Conservation (phyloP, 2,797 vertebrate genomes). For the Poecile montanus region DNA sequence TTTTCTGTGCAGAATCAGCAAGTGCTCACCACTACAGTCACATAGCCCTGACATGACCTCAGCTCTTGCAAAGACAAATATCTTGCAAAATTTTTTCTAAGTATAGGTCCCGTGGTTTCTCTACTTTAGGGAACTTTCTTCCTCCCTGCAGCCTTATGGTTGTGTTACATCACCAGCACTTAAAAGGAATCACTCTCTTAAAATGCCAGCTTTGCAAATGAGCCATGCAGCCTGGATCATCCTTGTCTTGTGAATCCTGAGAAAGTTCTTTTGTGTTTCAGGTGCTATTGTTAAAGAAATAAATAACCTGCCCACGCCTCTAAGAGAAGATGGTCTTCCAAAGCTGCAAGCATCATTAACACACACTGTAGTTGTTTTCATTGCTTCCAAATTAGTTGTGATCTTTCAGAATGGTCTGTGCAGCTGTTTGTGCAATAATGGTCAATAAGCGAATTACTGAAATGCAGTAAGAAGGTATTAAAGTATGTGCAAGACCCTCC, state of each 20-base stretch:
- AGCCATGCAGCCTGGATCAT: not conserved
- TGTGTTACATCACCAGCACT: not conserved
- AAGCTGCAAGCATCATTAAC: not conserved
- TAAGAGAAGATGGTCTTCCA: not conserved
- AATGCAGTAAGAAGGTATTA: not conserved
- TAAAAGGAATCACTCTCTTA: not conserved
- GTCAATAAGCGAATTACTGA: not conserved
- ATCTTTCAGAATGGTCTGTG: not conserved
- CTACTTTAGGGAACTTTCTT: not conserved
- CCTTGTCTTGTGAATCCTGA: not conserved
- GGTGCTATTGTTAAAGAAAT: not conserved
- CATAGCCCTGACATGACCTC: slow-evolving; percentile 6
- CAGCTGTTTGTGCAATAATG: not conserved
- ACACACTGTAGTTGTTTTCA: not conserved
- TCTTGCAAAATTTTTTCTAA: not conserved
- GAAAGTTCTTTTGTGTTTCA: not conserved
- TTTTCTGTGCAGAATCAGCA: slow-evolving; percentile 24
- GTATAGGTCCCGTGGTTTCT: not conserved
- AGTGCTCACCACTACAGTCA: not conserved
- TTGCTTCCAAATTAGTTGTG: not conserved
- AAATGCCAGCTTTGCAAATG: not conserved
- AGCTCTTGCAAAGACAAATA: not conserved
- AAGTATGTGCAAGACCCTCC: not conserved
- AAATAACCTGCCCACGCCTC: not conserved
- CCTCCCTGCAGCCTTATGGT: not conserved